phyloP scores from a whole-genome alignment of 2,888 invertebrate genomes.

The Temnothorax ravouxi region DNA sequence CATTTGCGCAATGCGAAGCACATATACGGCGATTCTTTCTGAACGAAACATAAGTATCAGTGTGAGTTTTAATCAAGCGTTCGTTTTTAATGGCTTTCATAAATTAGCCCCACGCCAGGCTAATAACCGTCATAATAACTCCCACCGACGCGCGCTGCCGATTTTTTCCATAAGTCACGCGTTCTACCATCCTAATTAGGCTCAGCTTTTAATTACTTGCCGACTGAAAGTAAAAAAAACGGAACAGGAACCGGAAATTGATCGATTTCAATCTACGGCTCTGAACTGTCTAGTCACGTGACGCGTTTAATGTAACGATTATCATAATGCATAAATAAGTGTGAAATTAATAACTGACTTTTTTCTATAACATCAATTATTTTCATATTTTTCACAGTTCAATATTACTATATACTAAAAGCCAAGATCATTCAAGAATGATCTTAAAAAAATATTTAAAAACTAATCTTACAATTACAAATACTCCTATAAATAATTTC shows the following conservation, averaged over 20 bases:
- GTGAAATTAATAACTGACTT: neutral
- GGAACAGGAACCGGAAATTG: constrained; percentile 24
- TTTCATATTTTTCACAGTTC: neutral
- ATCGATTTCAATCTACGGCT: constrained; percentile 2
- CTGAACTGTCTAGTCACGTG: neutral
- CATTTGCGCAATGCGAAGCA: constrained; percentile 24
- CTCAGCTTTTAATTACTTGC: constrained; percentile 49
- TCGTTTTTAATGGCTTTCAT: constrained; percentile 63
- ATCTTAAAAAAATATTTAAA: neutral
- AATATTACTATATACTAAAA: neutral
- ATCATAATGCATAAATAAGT: neutral
- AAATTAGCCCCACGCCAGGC: constrained; percentile 60
- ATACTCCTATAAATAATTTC: neutral
- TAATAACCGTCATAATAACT: constrained; percentile 61
- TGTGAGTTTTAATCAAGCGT: constrained; percentile 52
- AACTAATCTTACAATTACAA: neutral
- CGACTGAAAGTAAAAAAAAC: constrained; percentile 31
- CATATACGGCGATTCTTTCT: constrained; percentile 5
- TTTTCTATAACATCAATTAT: neutral
- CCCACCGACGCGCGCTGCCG: constrained; percentile 51
- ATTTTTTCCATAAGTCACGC: constrained; percentile 49
- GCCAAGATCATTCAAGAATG: neutral
- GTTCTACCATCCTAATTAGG: constrained; percentile 47
- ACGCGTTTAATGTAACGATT: neutral
- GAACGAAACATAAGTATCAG: constrained; percentile 9